phyloP scores from a whole-genome alignment of 2,888 invertebrate genomes.

The Enchytraeus crypticus region DNA sequence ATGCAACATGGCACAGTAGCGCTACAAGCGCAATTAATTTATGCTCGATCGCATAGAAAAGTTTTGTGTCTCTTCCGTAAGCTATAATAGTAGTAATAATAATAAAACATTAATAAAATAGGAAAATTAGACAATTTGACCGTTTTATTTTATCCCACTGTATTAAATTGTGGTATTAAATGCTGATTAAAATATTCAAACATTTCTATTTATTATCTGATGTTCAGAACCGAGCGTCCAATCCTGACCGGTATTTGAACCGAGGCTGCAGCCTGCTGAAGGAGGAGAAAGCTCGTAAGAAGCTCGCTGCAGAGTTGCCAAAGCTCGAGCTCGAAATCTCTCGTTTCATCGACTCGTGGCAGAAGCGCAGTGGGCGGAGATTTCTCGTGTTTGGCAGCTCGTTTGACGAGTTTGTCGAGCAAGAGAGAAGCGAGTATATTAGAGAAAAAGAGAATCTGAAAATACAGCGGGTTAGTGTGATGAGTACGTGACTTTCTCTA shows the following conservation, averaged over 20 bases:
- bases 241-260: conserved; percentile 71
- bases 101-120: neutral
- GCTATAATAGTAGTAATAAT: too few species aligned
- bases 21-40: too few species aligned
- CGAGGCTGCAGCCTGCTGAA: conserved; percentile 74
- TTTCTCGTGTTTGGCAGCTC: conserved; percentile 40
- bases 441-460: conserved; percentile 41
- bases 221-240: conserved; percentile 55
- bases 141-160: too few species aligned
- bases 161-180: neutral
- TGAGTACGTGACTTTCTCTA: too few species aligned
- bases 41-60: too few species aligned
- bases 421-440: conserved; percentile 37
- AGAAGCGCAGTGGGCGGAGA: conserved; percentile 32
- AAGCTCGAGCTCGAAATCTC: conserved; percentile 30
- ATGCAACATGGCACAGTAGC: too few species aligned
- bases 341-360: conserved; percentile 27
- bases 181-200: neutral
- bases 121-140: too few species aligned
- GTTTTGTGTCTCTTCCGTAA: too few species aligned
- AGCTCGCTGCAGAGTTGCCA: conserved; percentile 55
- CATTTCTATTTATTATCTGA: too few species aligned
- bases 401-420: conserved; percentile 37
- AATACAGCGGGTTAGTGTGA: conserved; percentile 41
- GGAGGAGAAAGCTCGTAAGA: conserved; percentile 77